phyloP scores from a whole-genome alignment of 1,140 invertebrate genomes.

The Drosophila ercepeae region DNA sequence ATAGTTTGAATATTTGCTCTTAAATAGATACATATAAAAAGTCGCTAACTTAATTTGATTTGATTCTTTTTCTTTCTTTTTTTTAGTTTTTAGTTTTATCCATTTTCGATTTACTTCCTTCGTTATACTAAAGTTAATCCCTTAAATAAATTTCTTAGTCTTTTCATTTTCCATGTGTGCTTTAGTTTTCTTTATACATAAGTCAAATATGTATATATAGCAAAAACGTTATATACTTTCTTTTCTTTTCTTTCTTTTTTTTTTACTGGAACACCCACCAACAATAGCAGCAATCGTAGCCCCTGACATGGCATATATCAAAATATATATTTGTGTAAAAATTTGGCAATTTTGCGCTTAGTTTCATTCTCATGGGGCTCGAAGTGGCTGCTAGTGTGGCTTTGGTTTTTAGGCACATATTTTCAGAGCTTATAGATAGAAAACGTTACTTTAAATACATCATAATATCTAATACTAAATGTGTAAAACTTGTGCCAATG shows the following conservation, averaged over 20 bases:
- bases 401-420: slow-evolving; percentile 74
- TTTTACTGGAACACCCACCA: slow-evolving; percentile 47
- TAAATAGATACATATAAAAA: slow-evolving; percentile 55
- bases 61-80: slow-evolving; percentile 36
- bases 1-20: slow-evolving; percentile 43
- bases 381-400: slow-evolving; percentile 32
- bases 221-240: slow-evolving; percentile 76
- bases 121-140: slow-evolving; percentile 51
- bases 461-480: slow-evolving; percentile 69
- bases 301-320: slow-evolving; percentile 30
- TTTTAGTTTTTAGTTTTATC: slow-evolving; percentile 27
- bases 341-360: slow-evolving; percentile 63
- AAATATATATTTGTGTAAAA: slow-evolving; percentile 54
- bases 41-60: slow-evolving; percentile 62
- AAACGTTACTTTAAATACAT: slow-evolving; percentile 54
- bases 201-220: slow-evolving; percentile 69
- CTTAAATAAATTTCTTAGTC: slow-evolving; percentile 80
- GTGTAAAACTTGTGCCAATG: slow-evolving; percentile 62
- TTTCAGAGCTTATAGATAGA: slow-evolving; percentile 75
- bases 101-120: slow-evolving; percentile 6
- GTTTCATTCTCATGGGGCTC: slow-evolving; percentile 25
- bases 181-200: slow-evolving; percentile 79
- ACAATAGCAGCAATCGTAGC: slow-evolving; percentile 28
- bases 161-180: slow-evolving; percentile 82
- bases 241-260: too few relatives aligned